A percentile compares a stretch with the other conserved stretches of the same genome.
phyloP scores from a whole-genome alignment of 2,888 invertebrate genomes.

The Margaritifera margaritifera region DNA sequence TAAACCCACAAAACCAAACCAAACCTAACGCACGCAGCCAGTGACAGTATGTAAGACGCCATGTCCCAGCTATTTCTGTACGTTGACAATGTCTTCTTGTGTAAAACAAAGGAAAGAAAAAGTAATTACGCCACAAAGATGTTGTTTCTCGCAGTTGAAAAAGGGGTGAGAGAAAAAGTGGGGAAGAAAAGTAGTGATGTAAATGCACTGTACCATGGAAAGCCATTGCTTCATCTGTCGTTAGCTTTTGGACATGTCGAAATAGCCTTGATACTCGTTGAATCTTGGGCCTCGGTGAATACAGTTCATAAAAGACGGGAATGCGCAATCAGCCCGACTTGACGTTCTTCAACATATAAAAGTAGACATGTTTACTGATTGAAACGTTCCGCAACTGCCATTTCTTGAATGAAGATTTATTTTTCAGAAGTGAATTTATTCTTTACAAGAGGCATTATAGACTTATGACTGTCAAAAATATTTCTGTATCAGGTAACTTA shows the following conservation, averaged over 20 bases:
- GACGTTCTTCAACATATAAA: constrained; percentile 27
- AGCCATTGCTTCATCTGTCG: constrained; percentile 38
- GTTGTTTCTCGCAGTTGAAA: constrained; percentile 30
- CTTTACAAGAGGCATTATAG: no score
- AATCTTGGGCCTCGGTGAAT: constrained; percentile 29
- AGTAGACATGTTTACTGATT: constrained; percentile 10
- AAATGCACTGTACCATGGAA: constrained; percentile 31
- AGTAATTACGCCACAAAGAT: constrained; percentile 32
- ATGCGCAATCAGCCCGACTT: constrained; percentile 18
- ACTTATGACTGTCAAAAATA: no score
- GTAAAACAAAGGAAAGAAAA: constrained; percentile 7
- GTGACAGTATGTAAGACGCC: constrained; percentile 10
- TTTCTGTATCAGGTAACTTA: no score
- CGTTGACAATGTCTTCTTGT: constrained; percentile 23
- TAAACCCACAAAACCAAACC: no score
- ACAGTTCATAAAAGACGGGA: constrained; percentile 28
- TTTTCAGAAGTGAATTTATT: no score
- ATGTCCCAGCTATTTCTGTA: constrained; percentile 22
- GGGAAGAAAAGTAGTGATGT: constrained; percentile 29
- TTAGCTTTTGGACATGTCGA: constrained; percentile 23
- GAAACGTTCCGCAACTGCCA: no score
- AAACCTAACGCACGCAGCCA: no score
- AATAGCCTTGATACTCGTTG: constrained; percentile 23
- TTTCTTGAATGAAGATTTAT: no score
- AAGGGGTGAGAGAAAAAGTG: constrained; percentile 22